phyloP scores from a whole-genome alignment of 2,888 invertebrate species.

The Deilephila elpenor region DNA sequence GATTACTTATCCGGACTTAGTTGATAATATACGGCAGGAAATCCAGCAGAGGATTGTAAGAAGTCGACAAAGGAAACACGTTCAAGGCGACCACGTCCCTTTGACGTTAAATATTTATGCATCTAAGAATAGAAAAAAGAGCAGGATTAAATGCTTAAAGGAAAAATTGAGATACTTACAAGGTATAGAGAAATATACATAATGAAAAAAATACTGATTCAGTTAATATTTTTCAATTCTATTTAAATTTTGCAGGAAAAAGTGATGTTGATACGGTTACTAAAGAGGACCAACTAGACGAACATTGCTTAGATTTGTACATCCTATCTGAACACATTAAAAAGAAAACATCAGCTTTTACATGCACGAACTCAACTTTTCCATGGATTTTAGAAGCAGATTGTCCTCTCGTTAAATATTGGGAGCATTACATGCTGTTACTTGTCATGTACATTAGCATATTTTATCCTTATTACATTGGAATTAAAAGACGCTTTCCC shows the following conservation, averaged over 20 bases:
- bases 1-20: constrained; percentile 76
- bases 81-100: constrained; percentile 46
- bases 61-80: constrained; percentile 56
- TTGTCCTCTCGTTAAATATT: constrained; percentile 74
- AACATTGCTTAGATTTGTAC: constrained; percentile 74
- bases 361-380: constrained; percentile 68
- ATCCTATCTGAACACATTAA: constrained; percentile 77
- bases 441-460: constrained; percentile 73
- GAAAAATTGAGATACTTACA: constrained; percentile 75
- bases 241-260: constrained; percentile 53
- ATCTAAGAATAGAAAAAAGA: constrained; percentile 74
- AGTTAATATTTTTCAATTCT: neutral
- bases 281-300: constrained; percentile 68
- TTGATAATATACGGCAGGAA: constrained; percentile 64
- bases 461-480: constrained; percentile 79
- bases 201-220: neutral
- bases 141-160: constrained; percentile 80
- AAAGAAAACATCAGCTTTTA: constrained; percentile 66
- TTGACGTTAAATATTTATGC: constrained; percentile 74
- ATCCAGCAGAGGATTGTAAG: constrained; percentile 64
- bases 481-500: constrained; percentile 71
- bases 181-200: constrained; percentile 53
- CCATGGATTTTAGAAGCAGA: constrained; percentile 80
- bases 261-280: constrained; percentile 60
- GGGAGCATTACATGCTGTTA: constrained; percentile 76